Evolutionary conservation across 2,888 invertebrate species (phyloP).

Genomic region (Thereva nobilitata): DNA sequence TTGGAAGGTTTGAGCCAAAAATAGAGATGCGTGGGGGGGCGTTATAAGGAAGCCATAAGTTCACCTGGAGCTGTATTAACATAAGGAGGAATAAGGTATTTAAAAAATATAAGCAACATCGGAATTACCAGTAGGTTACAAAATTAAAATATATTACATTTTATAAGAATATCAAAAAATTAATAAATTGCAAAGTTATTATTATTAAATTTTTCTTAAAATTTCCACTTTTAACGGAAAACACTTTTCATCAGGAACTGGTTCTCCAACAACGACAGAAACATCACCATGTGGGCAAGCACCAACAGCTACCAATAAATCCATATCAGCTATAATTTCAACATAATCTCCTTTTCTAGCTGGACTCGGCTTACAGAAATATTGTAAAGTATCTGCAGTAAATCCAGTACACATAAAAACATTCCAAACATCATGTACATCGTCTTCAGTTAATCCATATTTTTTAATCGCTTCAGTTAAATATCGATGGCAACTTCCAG

Average conservation of each 20-base stretch:
- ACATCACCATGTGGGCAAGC: slow-evolving; percentile 60
- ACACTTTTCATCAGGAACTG: slow-evolving; percentile 56
- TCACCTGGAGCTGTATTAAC: too few relatives aligned
- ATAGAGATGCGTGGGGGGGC: too few relatives aligned
- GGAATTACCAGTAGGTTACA: too few relatives aligned
- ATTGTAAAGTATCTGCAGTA: slow-evolving; percentile 59
- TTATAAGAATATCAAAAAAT: too few relatives aligned
- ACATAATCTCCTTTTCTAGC: slow-evolving; percentile 59
- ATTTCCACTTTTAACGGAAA: slow-evolving; percentile 57
- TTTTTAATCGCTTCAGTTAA: slow-evolving; percentile 56
- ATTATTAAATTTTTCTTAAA: slow-evolving; percentile 49
- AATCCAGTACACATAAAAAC: slow-evolving; percentile 62
- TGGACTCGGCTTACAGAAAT: slow-evolving; percentile 61
- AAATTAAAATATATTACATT: too few relatives aligned
- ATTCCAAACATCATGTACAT: slow-evolving; percentile 62
- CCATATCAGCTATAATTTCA: slow-evolving; percentile 61
- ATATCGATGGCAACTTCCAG: slow-evolving; percentile 59
- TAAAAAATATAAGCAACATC: too few relatives aligned
- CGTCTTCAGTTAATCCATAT: slow-evolving; percentile 56
- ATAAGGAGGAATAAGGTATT: too few relatives aligned
- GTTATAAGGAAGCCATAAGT: too few relatives aligned
- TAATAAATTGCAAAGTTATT: not conserved
- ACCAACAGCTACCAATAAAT: slow-evolving; percentile 58
- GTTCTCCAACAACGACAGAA: slow-evolving; percentile 56
- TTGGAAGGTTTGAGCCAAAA: too few relatives aligned